These are phyloP conservation scores for Lycia hirtaria DNA, from an alignment of 2,888 invertebrate species.

Conservation along the genomic window DNA sequence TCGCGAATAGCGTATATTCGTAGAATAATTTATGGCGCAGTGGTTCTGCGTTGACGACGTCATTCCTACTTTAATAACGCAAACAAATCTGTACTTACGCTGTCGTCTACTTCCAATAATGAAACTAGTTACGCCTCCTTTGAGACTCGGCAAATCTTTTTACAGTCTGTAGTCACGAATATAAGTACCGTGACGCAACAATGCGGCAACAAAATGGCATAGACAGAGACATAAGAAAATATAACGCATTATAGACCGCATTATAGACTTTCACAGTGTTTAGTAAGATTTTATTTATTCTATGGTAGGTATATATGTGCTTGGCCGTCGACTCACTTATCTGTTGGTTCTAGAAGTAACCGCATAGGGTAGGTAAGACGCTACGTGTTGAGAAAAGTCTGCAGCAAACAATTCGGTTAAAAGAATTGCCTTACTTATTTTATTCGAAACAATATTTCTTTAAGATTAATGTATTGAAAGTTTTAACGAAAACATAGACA, in stretches of 20 bases:
- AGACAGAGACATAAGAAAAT: slow-evolving; percentile 21
- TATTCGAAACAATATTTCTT: no score
- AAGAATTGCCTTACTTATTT: no score
- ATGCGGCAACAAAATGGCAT: slow-evolving; percentile 36
- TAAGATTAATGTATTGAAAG: no score
- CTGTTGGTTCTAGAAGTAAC: no score
- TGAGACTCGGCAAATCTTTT: slow-evolving; percentile 39
- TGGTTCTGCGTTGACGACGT: slow-evolving; percentile 10
- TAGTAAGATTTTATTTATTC: no score
- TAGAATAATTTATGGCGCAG: slow-evolving; percentile 10
- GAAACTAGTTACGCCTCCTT: slow-evolving; percentile 40
- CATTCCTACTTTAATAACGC: slow-evolving; percentile 25
- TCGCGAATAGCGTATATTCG: not conserved
- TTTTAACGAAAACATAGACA: no score
- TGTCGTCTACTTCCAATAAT: slow-evolving; percentile 39
- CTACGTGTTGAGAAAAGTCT: no score
- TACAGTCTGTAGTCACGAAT: slow-evolving; percentile 43
- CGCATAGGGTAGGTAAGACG: no score
- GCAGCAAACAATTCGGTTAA: no score
- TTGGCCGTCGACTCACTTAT: no score
- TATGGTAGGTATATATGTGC: no score
- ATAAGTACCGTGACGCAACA: slow-evolving; percentile 39
- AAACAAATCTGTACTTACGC: slow-evolving; percentile 31
- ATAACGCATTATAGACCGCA: slow-evolving; percentile 3
- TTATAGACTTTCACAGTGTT: no score